Evolutionary conservation across 2,888 invertebrate genomes (phyloP).

Genomic region (Calliphora vomitoria): DNA sequence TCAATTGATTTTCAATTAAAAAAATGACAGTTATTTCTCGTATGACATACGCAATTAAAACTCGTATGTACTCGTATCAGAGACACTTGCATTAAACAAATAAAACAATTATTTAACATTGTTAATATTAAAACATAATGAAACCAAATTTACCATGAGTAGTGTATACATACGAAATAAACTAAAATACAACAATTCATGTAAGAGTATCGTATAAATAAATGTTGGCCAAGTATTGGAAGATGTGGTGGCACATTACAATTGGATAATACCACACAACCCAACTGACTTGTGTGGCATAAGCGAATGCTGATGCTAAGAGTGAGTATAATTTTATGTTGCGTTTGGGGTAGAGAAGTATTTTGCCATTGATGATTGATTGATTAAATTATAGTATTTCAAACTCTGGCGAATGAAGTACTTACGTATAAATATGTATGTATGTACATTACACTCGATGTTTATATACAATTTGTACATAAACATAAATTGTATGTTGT

Average conservation of each 20-base stretch:
- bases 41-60: neutral
- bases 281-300: constrained; percentile 56
- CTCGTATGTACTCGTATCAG: constrained; percentile 34
- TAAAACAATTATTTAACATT: constrained; percentile 52
- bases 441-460: constrained; percentile 1
- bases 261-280: constrained; percentile 43
- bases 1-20: constrained; percentile 58
- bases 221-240: constrained; percentile 20
- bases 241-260: constrained; percentile 10
- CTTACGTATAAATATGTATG: neutral
- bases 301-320: neutral
- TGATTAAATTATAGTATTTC: constrained; percentile 72
- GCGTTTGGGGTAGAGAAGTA: constrained; percentile 32
- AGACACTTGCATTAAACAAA: constrained; percentile 39
- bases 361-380: constrained; percentile 62
- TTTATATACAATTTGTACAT: constrained; percentile 1
- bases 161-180: no score
- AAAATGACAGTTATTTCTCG: constrained; percentile 17
- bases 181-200: no score
- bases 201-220: constrained; percentile 10
- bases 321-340: constrained; percentile 48
- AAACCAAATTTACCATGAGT: neutral
- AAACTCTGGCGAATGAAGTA: constrained; percentile 30
- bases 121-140: constrained; percentile 32
- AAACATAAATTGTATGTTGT: constrained; percentile 17